These are phyloP conservation scores for Drosophila subpulchrella DNA, from an alignment of 1,140 invertebrate genomes.

Conservation along the genomic window DNA sequence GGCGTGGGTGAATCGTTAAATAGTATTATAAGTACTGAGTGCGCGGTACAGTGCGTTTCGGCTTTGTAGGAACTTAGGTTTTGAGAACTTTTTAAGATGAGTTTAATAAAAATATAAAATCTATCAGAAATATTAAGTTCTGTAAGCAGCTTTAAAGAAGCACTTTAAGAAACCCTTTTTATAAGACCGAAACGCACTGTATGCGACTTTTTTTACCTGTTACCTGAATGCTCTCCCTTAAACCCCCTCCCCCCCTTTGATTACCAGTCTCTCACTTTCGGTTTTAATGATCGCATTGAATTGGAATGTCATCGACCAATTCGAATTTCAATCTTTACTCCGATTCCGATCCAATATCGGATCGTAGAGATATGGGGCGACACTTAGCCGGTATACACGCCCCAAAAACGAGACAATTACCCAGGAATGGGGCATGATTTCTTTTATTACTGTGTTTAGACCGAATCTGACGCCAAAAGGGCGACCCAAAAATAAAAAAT, in stretches of 20 bases:
- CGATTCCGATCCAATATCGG: slow-evolving; percentile 14
- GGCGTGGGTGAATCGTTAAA: slow-evolving; percentile 9
- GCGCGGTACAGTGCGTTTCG: slow-evolving; percentile 22
- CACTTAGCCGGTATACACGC: slow-evolving; percentile 60
- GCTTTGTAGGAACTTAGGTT: neutral
- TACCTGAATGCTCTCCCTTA: slow-evolving; percentile 4
- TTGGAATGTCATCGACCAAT: slow-evolving; percentile 39
- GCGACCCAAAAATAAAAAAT: slow-evolving; percentile 33
- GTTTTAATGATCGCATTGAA: slow-evolving; percentile 47
- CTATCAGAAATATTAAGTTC: neutral
- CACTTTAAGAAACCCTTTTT: neutral
- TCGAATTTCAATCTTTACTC: slow-evolving; percentile 17
- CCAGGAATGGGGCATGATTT: slow-evolving; percentile 55
- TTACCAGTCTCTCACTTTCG: slow-evolving; percentile 31
- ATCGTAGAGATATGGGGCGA: slow-evolving; percentile 13
- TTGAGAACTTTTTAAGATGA: neutral
- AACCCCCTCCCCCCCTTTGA: neutral
- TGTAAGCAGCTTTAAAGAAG: neutral
- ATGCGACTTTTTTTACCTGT: slow-evolving; percentile 3
- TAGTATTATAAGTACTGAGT: neutral
- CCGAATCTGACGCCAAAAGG: slow-evolving; percentile 45
- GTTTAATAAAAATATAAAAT: no score
- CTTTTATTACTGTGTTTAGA: slow-evolving; percentile 70
- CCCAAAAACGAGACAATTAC: slow-evolving; percentile 58
- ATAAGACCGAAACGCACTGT: slow-evolving; percentile 3